phyloP scores from a whole-genome alignment of 2,888 invertebrate genomes.

The Margaritifera margaritifera region DNA sequence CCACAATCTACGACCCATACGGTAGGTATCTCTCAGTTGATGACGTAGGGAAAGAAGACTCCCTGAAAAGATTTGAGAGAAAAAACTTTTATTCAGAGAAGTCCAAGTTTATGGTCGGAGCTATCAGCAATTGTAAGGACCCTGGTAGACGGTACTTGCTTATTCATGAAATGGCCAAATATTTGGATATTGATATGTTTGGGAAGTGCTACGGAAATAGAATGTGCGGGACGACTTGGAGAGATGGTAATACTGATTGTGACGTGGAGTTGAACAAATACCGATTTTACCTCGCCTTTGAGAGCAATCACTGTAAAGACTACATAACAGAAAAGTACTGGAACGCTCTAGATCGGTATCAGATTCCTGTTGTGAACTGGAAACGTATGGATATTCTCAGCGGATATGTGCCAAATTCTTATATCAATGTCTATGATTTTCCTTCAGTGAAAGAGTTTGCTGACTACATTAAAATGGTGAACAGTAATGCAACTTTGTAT shows the following conservation, averaged over 20 bases:
- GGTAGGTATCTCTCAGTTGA: no score
- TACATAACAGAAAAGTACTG: conserved; percentile 39
- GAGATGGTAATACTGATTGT: conserved; percentile 5
- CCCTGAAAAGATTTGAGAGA: no score
- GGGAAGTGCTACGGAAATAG: conserved; percentile 14
- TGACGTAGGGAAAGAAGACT: no score
- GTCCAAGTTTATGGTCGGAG: no score
- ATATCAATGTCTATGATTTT: no score
- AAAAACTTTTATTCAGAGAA: no score
- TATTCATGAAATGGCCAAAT: no score
- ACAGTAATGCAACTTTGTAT: conserved; percentile 10
- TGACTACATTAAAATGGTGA: conserved; percentile 3
- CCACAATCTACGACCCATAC: no score
- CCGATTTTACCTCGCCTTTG: conserved; percentile 37
- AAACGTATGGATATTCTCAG: conserved; percentile 28
- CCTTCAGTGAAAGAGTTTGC: no score
- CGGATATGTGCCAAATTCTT: no score
- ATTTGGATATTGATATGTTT: conserved; percentile 23
- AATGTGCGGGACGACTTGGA: conserved; percentile 2
- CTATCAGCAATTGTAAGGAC: no score
- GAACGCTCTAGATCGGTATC: conserved; percentile 10
- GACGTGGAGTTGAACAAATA: conserved; percentile 12
- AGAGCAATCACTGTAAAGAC: conserved; percentile 35
- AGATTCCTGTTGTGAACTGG: conserved; percentile 38
- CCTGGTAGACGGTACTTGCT: no score